A percentile compares a stretch with the other conserved stretches of the same genome.
Evolutionary conservation across 1,140 invertebrate genomes (phyloP).

Genomic region (Oncopodura yosiiana): DNA sequence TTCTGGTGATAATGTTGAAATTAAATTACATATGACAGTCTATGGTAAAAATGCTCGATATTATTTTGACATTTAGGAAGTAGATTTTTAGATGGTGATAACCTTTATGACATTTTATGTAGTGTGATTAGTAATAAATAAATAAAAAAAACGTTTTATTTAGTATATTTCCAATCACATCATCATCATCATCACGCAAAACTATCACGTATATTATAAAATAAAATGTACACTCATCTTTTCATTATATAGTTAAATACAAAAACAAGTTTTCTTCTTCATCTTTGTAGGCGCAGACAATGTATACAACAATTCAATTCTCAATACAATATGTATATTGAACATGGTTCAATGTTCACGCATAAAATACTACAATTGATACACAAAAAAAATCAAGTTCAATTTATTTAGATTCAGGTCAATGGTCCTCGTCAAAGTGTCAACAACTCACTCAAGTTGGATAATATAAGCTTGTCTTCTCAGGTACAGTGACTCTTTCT

Average conservation of each 20-base stretch:
- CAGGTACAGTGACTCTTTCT: no score
- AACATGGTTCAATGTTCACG: no score
- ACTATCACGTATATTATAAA: background rate
- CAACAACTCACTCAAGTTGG: no score
- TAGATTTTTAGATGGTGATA: background rate
- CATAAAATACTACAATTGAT: no score
- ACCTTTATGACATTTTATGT: slow-evolving; percentile 5
- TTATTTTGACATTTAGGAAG: slow-evolving; percentile 1
- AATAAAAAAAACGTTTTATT: background rate
- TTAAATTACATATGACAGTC: slow-evolving; percentile 3
- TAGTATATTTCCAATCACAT: background rate
- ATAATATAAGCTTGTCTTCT: no score
- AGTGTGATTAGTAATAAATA: background rate
- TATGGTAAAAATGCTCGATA: slow-evolving; percentile 7
- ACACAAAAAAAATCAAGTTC: no score
- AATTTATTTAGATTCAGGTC: no score
- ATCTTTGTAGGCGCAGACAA: no score
- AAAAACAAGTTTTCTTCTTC: no score
- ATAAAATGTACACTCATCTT: background rate
- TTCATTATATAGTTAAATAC: background rate
- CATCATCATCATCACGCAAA: background rate
- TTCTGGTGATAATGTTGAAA: background rate
- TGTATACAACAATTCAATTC: no score
- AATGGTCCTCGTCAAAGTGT: no score
- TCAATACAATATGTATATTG: no score